Evolutionary conservation across 2,113 vertebrate genomes (phyloP).

Genomic region (Onychostoma macrolepis): DNA sequence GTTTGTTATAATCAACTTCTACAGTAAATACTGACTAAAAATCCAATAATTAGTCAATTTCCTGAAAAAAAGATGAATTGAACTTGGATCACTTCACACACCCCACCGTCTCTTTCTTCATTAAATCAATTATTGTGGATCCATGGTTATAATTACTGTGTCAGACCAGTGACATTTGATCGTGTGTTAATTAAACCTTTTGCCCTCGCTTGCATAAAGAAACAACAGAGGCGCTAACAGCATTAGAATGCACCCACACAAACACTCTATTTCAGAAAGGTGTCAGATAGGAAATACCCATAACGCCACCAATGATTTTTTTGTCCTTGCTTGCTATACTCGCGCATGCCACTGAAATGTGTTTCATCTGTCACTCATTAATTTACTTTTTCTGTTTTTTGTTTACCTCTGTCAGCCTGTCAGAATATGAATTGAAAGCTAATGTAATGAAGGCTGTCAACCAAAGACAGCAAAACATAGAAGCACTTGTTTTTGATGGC

Average conservation of each 20-base stretch:
- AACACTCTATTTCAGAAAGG: not conserved
- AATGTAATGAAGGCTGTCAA: constrained; percentile 32
- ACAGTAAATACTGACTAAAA: not conserved
- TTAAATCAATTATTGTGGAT: constrained; percentile 21
- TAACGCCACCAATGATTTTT: not conserved
- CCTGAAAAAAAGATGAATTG: constrained; percentile 10
- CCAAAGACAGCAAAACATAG: not conserved
- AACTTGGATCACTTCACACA: constrained; percentile 7
- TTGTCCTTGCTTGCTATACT: not conserved
- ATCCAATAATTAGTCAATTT: not conserved
- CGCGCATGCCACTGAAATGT: not conserved
- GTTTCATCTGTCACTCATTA: not conserved
- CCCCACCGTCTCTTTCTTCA: not conserved
- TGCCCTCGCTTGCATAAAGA: constrained; percentile 25
- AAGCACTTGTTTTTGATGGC: constrained; percentile 14
- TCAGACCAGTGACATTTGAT: constrained; percentile 21
- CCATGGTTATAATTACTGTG: not conserved
- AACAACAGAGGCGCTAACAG: constrained; percentile 2
- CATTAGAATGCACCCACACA: constrained; percentile 22
- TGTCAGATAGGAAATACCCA: not conserved
- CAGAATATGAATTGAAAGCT: not conserved
- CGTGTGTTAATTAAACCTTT: constrained; percentile 33
- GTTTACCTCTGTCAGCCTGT: constrained; percentile 1
- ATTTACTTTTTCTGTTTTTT: not conserved
- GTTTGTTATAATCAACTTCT: not conserved